phyloP scores from a whole-genome alignment of 64 coral and sea anemone species.

The Trachythela sp. region DNA sequence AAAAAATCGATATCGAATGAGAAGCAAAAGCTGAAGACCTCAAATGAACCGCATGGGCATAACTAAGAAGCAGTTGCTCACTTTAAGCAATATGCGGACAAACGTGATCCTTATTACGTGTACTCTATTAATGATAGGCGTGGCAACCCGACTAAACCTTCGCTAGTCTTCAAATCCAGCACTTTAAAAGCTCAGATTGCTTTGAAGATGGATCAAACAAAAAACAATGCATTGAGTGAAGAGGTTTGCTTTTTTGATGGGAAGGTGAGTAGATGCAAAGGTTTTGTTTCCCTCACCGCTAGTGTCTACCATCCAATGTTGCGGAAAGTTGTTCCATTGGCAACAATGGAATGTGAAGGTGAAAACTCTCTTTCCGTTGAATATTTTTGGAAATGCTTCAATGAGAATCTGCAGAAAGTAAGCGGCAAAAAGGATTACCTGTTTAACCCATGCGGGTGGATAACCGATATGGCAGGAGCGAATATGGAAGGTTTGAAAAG shows the following conservation, averaged over 20 bases:
- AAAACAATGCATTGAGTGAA: slow-evolving; percentile 2
- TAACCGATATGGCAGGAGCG: slow-evolving; percentile 57
- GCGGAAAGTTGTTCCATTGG: slow-evolving; percentile 21
- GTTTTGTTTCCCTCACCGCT: slow-evolving; percentile 34
- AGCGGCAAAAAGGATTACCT: slow-evolving; percentile 32
- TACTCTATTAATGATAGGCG: slow-evolving; percentile 30
- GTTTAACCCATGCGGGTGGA: slow-evolving; percentile 49
- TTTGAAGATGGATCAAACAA: background rate
- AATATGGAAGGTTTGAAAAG: slow-evolving; percentile 51
- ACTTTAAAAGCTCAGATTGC: slow-evolving; percentile 13
- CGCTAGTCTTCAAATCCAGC: slow-evolving; percentile 31
- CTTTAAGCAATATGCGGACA: slow-evolving; percentile 28
- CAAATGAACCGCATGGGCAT: slow-evolving; percentile 22
- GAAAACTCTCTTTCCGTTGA: slow-evolving; percentile 38
- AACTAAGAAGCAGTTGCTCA: slow-evolving; percentile 38
- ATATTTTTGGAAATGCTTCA: slow-evolving; percentile 56
- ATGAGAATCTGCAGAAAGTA: slow-evolving; percentile 54
- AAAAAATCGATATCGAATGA: slow-evolving; percentile 34
- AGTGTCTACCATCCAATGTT: slow-evolving; percentile 44
- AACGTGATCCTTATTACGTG: slow-evolving; percentile 9
- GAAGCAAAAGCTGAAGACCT: slow-evolving; percentile 18
- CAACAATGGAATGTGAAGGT: slow-evolving; percentile 53
- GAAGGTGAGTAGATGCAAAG: slow-evolving; percentile 46
- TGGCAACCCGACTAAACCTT: slow-evolving; percentile 39
- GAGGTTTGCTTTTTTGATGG: slow-evolving; percentile 60